Evolutionary conservation across 92 coral and sea anemone genomes (phyloP).

Genomic region (Ricordea florida): DNA sequence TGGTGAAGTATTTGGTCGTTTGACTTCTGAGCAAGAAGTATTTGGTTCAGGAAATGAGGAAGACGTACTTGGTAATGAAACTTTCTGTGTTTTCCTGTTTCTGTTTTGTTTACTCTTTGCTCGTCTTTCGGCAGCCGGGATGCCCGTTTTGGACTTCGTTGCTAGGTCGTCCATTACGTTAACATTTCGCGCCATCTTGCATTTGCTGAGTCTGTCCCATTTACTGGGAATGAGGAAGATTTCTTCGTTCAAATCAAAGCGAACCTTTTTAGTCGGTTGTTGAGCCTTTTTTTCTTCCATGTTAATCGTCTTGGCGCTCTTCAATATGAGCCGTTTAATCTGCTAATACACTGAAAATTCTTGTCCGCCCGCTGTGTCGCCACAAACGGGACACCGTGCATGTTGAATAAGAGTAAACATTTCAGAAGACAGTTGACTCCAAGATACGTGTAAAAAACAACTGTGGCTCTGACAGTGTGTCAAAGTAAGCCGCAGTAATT

Average conservation of each 20-base stretch:
- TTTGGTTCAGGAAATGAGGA: neutral
- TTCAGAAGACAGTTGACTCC: too few species aligned
- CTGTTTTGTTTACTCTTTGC: conserved; percentile 21
- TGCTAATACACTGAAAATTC: too few species aligned
- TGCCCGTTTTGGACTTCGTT: conserved; percentile 9
- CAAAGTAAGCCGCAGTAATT: too few species aligned
- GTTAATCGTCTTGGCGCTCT: neutral
- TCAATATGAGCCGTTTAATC: too few species aligned
- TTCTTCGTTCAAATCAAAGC: conserved; percentile 86
- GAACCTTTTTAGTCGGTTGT: conserved; percentile 67
- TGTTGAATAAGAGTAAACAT: too few species aligned
- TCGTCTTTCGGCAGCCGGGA: conserved; percentile 18
- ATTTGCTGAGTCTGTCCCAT: conserved; percentile 75
- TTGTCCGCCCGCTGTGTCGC: too few species aligned
- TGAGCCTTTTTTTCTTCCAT: conserved; percentile 25
- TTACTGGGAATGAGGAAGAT: conserved; percentile 84
- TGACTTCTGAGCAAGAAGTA: neutral
- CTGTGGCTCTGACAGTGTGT: too few species aligned
- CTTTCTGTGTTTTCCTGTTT: conserved; percentile 2
- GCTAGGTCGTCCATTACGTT: conserved; percentile 10
- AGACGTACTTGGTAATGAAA: neutral
- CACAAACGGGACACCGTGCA: too few species aligned
- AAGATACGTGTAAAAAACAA: too few species aligned
- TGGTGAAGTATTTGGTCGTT: conserved; percentile 14
- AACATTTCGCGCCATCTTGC: neutral